phyloP scores from a whole-genome alignment of 1,140 invertebrate genomes.

The Drosophila arizonae region DNA sequence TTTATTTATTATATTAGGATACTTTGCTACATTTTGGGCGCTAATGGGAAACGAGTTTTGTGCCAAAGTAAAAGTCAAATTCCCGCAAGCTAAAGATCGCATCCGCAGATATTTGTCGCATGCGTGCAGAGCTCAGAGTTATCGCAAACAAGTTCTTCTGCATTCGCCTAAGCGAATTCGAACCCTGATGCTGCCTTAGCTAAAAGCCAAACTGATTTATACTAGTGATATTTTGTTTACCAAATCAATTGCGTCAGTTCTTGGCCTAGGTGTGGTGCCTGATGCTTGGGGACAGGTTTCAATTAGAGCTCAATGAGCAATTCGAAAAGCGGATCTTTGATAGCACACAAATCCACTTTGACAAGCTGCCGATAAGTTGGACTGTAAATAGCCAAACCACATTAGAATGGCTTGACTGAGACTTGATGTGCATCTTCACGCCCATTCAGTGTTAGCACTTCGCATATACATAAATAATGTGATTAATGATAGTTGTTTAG shows the following conservation, averaged over 20 bases:
- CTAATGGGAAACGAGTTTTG: slow-evolving; percentile 61
- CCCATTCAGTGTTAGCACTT: background rate
- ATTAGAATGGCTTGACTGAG: no score
- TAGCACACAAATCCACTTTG: slow-evolving; percentile 3
- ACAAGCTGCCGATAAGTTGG: slow-evolving; percentile 1
- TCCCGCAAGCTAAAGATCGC: slow-evolving; percentile 10
- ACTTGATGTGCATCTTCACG: background rate
- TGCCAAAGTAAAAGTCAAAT: slow-evolving; percentile 63
- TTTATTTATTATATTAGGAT: slow-evolving; percentile 60
- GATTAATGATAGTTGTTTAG: background rate
- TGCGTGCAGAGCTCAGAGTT: slow-evolving; percentile 35
- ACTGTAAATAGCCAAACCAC: background rate
- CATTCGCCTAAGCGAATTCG: background rate
- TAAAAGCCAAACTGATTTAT: background rate
- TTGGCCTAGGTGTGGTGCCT: slow-evolving; percentile 15
- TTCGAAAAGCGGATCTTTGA: slow-evolving; percentile 12
- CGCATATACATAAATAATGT: background rate
- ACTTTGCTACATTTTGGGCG: slow-evolving; percentile 33
- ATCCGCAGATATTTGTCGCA: slow-evolving; percentile 11
- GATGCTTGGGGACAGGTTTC: slow-evolving; percentile 20
- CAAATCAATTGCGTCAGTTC: slow-evolving; percentile 24
- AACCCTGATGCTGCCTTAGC: slow-evolving; percentile 18
- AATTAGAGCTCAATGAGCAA: slow-evolving; percentile 16
- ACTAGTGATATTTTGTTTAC: background rate
- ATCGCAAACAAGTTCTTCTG: slow-evolving; percentile 38